phyloP scores from a whole-genome alignment of 1,140 invertebrate genomes.

The Monochamus saltuarius region DNA sequence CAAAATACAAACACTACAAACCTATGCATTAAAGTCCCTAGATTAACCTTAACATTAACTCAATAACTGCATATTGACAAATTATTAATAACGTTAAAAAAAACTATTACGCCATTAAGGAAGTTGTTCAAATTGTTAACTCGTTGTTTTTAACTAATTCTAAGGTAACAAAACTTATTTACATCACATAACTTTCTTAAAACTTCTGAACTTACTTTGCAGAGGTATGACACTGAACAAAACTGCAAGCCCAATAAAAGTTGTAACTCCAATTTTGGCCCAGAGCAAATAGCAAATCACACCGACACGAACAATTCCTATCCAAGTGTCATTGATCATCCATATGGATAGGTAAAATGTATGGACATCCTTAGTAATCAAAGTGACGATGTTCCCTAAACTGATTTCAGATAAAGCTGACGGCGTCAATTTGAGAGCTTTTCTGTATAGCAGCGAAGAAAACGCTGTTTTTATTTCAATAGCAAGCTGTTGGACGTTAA shows the following conservation, averaged over 20 bases:
- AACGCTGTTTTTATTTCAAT: constrained; percentile 79
- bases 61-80: too few relatives aligned
- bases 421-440: constrained; percentile 69
- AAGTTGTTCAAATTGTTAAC: too few relatives aligned
- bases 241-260: constrained; percentile 73
- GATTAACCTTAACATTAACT: too few relatives aligned
- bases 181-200: too few relatives aligned
- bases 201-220: constrained; percentile 43
- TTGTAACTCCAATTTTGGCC: constrained; percentile 68
- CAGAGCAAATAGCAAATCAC: constrained; percentile 78
- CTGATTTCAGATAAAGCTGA: constrained; percentile 76
- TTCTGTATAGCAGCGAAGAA: constrained; percentile 79
- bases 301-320: constrained; percentile 77
- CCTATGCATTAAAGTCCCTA: too few relatives aligned
- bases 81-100: too few relatives aligned
- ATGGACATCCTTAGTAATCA: constrained; percentile 87
- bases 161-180: too few relatives aligned
- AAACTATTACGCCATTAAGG: too few relatives aligned
- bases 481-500: constrained; percentile 68
- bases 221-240: constrained; percentile 81
- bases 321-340: constrained; percentile 68
- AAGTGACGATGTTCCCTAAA: constrained; percentile 85
- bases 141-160: too few relatives aligned
- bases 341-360: constrained; percentile 65
- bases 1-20: too few relatives aligned